Conservation (phyloP, 1,140 invertebrate genomes). For the Eubasilissa regina region DNA sequence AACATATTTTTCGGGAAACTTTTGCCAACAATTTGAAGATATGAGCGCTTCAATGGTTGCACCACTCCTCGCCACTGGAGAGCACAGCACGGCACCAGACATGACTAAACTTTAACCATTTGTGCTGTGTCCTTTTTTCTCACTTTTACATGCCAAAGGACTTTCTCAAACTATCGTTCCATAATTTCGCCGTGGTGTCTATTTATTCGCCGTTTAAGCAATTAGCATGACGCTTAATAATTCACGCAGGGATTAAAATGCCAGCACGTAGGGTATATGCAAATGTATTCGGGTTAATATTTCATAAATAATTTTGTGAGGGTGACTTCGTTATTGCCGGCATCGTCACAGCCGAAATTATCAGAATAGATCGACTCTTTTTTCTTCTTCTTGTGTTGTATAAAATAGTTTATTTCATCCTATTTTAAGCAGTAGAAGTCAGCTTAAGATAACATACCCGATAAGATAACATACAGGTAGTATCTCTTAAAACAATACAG, state of each 20-base stretch:
- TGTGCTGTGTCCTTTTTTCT: constrained; percentile 26
- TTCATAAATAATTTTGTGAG: constrained; percentile 23
- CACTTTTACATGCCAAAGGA: constrained; percentile 43
- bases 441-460: not conserved
- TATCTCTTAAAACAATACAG: no score
- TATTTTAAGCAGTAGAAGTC: not conserved
- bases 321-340: constrained; percentile 14
- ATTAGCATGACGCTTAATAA: constrained; percentile 53
- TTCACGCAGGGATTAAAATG: constrained; percentile 37
- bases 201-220: constrained; percentile 57
- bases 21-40: not conserved
- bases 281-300: constrained; percentile 2
- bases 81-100: constrained; percentile 42
- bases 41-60: not conserved
- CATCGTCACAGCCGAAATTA: no score
- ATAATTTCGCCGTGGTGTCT: constrained; percentile 53
- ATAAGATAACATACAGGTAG: no score
- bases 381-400: no score
- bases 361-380: no score
- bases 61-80: not conserved
- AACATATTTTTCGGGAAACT: not conserved
- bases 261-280: constrained; percentile 4
- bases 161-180: constrained; percentile 60
- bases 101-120: constrained; percentile 50
- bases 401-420: not conserved